Percentiles rank a stretch among this genome's conserved stretches.
Evolutionary conservation across 2,888 invertebrate genomes (phyloP).

Genomic region (Caenorhabditis japonica): DNA sequence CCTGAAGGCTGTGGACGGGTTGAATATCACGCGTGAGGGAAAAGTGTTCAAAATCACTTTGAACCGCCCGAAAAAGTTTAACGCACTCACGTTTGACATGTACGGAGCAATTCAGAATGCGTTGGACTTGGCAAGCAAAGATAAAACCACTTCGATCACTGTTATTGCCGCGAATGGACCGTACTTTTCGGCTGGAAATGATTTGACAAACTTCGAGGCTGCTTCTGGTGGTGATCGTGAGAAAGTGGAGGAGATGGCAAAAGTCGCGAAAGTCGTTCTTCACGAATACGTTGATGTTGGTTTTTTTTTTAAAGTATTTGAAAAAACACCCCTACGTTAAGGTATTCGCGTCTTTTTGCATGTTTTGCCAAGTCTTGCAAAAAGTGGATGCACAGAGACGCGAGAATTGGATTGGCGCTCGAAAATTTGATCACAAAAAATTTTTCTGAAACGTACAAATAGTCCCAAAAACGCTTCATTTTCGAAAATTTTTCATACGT

Average conservation of each 20-base stretch:
- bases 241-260: slow-evolving; percentile 65
- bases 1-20: slow-evolving; percentile 51
- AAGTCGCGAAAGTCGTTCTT: slow-evolving; percentile 63
- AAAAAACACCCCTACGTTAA: too few relatives aligned
- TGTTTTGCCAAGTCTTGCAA: too few relatives aligned
- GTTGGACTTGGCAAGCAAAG: slow-evolving; percentile 78
- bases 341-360: too few relatives aligned
- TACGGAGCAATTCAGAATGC: slow-evolving; percentile 62
- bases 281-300: slow-evolving; percentile 69
- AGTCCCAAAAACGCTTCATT: too few relatives aligned
- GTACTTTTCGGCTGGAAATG: slow-evolving; percentile 90
- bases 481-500: too few relatives aligned
- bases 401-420: too few relatives aligned
- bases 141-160: slow-evolving; percentile 83
- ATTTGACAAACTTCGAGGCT: slow-evolving; percentile 80
- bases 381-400: too few relatives aligned
- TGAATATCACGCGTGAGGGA: slow-evolving; percentile 62
- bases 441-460: too few relatives aligned
- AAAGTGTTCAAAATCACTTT: slow-evolving; percentile 71
- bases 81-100: slow-evolving; percentile 75
- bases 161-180: slow-evolving; percentile 83
- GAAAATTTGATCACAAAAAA: too few relatives aligned
- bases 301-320: not conserved
- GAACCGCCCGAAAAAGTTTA: slow-evolving; percentile 73
- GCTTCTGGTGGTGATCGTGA: slow-evolving; percentile 61